Evolutionary conservation across 2,888 invertebrate genomes (phyloP), one percentile per base, ranked within the genome.

Genomic region (Pandemis cinnamomeana): DNA sequence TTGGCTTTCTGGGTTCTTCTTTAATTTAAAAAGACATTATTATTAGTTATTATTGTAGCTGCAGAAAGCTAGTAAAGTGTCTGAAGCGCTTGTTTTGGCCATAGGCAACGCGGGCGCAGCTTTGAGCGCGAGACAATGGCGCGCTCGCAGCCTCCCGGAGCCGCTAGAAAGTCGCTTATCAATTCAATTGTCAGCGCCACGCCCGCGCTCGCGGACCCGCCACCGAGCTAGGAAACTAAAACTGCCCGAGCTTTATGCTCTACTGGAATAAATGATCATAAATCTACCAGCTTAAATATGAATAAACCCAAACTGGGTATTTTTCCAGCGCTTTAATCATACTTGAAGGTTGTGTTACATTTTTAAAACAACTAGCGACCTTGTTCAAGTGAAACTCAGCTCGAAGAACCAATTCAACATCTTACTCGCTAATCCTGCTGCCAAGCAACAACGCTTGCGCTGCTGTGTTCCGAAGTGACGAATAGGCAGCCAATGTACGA

Each of bases 131-230:
- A 75, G 72, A 75, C 71, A 72, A 76, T 76, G 67, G 75, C 48
- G 68, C 72, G 73, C 71, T 10, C 62, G 20, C 48, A 48, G 48
- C 27, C 48, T 46, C 27, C 48, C 64, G 42, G 20, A 36, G 53
- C 71, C 81, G 82, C 83, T 90, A 91, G 91, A 92, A 92, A 92
- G 91, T 89, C 83, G 83, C 87, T 90, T 92, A 91, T 92, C 91
- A 88, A 91, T 91, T 91, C 92, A 90, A 92, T 92, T 91, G 92
- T 91, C 84, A 86, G 82, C 70, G 83, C 87, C 85, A 84, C 89
- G 91, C 90, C 90, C 82, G 86, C 85, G 80, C 83, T 78, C 84
- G 84, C 83, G 85, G 80, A 81, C 82, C 76, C 75, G 75, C 76
- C 73, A 68, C 75, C 58, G 77, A 76, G 70, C 70, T 74, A 74